These are phyloP conservation scores for Cantharis lateralis DNA, from an alignment of 2,888 invertebrate genomes.

Conservation along the genomic window DNA sequence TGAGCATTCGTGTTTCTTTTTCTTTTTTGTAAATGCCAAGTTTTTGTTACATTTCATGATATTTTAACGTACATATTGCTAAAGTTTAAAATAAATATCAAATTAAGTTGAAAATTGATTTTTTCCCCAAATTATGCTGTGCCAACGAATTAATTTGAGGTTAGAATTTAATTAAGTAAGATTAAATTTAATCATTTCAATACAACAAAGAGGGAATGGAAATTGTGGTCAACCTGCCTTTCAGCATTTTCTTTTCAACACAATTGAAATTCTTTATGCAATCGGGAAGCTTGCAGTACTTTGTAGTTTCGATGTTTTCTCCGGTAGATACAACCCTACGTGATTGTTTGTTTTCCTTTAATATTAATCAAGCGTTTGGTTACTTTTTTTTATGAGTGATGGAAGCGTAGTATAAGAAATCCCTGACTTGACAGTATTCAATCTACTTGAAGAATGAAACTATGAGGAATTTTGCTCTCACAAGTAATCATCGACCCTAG, in stretches of 20 bases:
- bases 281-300: background rate
- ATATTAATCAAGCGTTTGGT: background rate
- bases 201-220: background rate
- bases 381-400: background rate
- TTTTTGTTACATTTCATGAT: background rate
- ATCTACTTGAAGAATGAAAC: background rate
- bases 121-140: background rate
- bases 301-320: background rate
- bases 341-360: background rate
- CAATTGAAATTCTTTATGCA: background rate
- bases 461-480: background rate
- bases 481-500: background rate
- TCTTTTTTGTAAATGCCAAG: background rate
- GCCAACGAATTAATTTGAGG: too few species aligned
- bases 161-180: too few species aligned
- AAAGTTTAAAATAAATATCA: background rate
- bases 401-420: background rate
- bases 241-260: background rate
- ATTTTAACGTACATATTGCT: background rate
- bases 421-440: background rate
- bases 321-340: background rate
- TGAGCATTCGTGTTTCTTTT: constrained; percentile 24
- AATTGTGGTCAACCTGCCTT: background rate
- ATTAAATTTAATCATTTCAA: too few species aligned
- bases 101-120: background rate